Percentiles rank a stretch among this genome's conserved stretches.
phyloP scores from a whole-genome alignment of 1,140 invertebrate species.

The Eriosoma lanigerum region DNA sequence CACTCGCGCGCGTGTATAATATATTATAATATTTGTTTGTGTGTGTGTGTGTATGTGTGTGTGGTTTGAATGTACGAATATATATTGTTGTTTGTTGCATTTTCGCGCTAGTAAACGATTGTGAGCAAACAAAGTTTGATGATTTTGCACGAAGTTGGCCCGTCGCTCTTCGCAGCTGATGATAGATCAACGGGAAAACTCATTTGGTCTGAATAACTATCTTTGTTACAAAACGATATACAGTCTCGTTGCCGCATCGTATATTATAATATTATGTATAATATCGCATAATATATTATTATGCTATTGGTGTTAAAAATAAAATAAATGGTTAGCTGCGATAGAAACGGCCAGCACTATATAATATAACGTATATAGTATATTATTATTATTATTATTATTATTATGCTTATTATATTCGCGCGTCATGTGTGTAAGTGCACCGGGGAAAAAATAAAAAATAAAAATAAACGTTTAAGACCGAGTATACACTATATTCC shows the following conservation, averaged over 20 bases:
- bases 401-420: too few relatives aligned
- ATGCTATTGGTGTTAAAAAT: neutral
- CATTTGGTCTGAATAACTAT: conserved; percentile 13
- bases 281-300: neutral
- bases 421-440: too few relatives aligned
- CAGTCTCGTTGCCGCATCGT: neutral
- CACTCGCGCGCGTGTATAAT: too few relatives aligned
- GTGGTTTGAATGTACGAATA: neutral
- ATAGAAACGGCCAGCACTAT: too few relatives aligned
- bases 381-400: too few relatives aligned
- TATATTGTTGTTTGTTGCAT: too few relatives aligned
- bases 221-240: conserved; percentile 3
- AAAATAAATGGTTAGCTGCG: neutral
- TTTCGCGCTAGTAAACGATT: neutral
- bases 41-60: neutral
- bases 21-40: too few relatives aligned
- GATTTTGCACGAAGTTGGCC: conserved; percentile 11
- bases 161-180: too few relatives aligned
- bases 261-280: neutral
- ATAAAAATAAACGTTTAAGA: neutral
- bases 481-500: neutral
- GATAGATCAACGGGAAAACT: conserved; percentile 17
- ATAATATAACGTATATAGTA: too few relatives aligned
- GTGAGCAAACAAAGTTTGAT: conserved; percentile 26
- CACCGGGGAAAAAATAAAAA: too few relatives aligned